Evolutionary conservation across 2,888 invertebrate genomes (phyloP).

Genomic region (Leucophenga maculata): DNA sequence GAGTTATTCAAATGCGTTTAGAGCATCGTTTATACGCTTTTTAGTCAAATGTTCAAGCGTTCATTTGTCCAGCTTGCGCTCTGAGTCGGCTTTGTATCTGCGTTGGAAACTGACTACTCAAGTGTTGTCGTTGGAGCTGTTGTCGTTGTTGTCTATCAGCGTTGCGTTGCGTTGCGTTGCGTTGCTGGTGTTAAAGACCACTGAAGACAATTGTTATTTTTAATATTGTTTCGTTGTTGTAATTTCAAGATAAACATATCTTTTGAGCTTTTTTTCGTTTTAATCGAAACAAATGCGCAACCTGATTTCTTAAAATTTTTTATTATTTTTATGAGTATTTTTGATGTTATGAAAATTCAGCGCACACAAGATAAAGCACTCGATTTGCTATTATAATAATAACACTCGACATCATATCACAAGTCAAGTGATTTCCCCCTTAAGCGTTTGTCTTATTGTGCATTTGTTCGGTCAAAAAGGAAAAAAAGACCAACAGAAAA

Average conservation of each 20-base stretch:
- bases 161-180: conserved; percentile 66
- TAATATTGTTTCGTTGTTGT: conserved; percentile 22
- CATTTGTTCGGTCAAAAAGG: background rate
- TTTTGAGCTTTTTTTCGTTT: conserved; percentile 16
- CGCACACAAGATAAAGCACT: conserved; percentile 16
- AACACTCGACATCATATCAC: conserved; percentile 21
- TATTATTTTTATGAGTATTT: background rate
- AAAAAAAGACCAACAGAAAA: conserved; percentile 11
- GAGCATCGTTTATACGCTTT: conserved; percentile 37
- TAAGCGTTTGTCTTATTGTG: conserved; percentile 1
- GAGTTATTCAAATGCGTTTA: conserved; percentile 59
- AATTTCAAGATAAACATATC: conserved; percentile 2
- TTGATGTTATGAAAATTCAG: background rate
- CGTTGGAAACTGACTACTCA: conserved; percentile 32
- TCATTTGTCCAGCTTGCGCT: background rate
- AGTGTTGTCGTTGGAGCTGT: conserved; percentile 41
- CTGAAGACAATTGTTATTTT: conserved; percentile 56
- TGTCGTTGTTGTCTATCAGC: conserved; percentile 60
- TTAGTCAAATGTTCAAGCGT: conserved; percentile 8
- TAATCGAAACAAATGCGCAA: background rate
- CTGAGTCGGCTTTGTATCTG: conserved; percentile 35
- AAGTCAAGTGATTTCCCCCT: conserved; percentile 18
- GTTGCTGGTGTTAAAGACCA: conserved; percentile 66
- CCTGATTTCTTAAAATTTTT: background rate
- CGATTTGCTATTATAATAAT: conserved; percentile 18